phyloP scores from a whole-genome alignment of 2,797 vertebrate genomes.

The Gouania willdenowi region DNA sequence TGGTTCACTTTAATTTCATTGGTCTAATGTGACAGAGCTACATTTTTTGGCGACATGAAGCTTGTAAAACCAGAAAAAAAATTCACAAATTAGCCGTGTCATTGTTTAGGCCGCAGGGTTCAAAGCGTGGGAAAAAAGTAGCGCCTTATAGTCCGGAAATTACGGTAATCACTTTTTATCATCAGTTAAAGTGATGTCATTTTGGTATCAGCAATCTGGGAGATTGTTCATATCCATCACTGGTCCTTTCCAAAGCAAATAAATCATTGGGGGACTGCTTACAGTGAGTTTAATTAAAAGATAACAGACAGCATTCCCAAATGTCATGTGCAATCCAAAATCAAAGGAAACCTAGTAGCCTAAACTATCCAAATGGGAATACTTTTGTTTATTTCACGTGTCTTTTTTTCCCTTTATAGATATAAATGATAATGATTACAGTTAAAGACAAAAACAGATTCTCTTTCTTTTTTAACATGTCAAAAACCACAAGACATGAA shows the following conservation, averaged over 20 bases:
- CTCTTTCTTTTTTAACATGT: neutral
- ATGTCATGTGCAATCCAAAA: slow-evolving; percentile 55
- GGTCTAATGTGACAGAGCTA: too few species aligned
- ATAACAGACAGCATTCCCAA: slow-evolving; percentile 61
- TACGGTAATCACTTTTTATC: slow-evolving; percentile 32
- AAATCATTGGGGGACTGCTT: slow-evolving; percentile 42
- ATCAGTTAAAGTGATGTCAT: slow-evolving; percentile 46
- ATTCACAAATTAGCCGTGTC: too few species aligned
- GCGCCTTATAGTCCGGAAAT: too few species aligned
- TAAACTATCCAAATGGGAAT: slow-evolving; percentile 27
- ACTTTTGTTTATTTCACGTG: slow-evolving; percentile 18
- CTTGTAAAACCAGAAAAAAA: too few species aligned
- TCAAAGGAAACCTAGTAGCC: slow-evolving; percentile 55
- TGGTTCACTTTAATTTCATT: too few species aligned
- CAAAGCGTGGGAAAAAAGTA: too few species aligned
- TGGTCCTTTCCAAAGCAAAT: slow-evolving; percentile 34
- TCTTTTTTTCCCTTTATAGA: slow-evolving; percentile 31
- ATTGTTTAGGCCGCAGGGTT: too few species aligned
- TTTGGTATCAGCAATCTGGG: slow-evolving; percentile 41
- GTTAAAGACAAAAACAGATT: slow-evolving; percentile 6
- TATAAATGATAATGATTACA: slow-evolving; percentile 9
- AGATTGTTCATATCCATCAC: slow-evolving; percentile 53
- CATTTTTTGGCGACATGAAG: too few species aligned
- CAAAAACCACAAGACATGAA: neutral
- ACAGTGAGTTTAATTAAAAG: slow-evolving; percentile 66